Conservation (phyloP, 2,888 invertebrate genomes). For the Harpalus rufipes region DNA sequence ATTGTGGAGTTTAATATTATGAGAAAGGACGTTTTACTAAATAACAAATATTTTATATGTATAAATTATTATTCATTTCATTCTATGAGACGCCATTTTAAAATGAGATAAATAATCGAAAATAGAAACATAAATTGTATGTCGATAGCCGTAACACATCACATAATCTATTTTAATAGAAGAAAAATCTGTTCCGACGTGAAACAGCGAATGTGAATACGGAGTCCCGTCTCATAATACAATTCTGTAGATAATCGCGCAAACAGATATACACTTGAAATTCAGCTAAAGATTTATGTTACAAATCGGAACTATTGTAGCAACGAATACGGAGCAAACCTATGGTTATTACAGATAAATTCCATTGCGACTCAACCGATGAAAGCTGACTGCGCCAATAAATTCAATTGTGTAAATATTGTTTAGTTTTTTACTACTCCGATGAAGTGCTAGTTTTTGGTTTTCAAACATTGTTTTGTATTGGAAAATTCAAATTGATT, state of each 20-base stretch:
- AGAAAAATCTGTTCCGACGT: slow-evolving; percentile 12
- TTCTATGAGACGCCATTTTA: slow-evolving; percentile 17
- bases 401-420: slow-evolving; percentile 37
- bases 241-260: slow-evolving; percentile 42
- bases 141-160: not conserved
- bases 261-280: slow-evolving; percentile 46
- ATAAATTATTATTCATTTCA: not conserved
- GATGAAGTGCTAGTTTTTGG: not conserved
- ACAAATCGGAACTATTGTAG: slow-evolving; percentile 18
- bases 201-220: not conserved
- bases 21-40: not conserved
- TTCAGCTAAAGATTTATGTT: slow-evolving; percentile 49
- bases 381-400: not conserved
- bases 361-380: slow-evolving; percentile 18
- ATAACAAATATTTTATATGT: not conserved
- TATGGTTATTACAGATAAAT: slow-evolving; percentile 47
- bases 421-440: slow-evolving; percentile 7
- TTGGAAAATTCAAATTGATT: slow-evolving; percentile 15
- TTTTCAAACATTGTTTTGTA: slow-evolving; percentile 23
- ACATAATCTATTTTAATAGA: slow-evolving; percentile 2
- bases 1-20: not conserved
- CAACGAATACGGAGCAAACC: slow-evolving; percentile 17
- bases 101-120: slow-evolving; percentile 20
- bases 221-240: slow-evolving; percentile 20
- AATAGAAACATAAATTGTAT: slow-evolving; percentile 25